Evolutionary conservation across 2,797 vertebrate genomes (phyloP).

Genomic region (Acipenser ruthenus): DNA sequence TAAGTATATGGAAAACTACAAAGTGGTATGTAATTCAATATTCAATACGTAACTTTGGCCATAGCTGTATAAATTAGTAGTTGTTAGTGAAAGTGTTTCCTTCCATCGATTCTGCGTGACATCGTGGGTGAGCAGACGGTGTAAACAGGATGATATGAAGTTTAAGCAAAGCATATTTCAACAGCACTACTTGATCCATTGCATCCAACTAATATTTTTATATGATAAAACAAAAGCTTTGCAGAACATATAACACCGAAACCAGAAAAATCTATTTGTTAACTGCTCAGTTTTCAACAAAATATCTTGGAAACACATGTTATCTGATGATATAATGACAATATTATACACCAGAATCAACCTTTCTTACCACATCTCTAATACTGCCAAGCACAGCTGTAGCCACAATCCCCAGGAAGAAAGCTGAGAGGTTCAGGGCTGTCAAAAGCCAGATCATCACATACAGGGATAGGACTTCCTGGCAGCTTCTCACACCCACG

Average conservation of each 20-base stretch:
- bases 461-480: constrained; percentile 52
- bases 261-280: constrained; percentile 3
- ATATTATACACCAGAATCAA: not conserved
- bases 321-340: not conserved
- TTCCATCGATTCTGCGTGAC: no score
- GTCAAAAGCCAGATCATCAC: constrained; percentile 49
- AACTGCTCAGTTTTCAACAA: not conserved
- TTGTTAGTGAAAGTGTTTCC: no score
- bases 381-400: constrained; percentile 56
- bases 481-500: constrained; percentile 55
- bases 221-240: no score
- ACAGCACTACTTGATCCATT: no score
- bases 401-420: constrained; percentile 49
- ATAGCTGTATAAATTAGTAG: no score
- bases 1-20: no score
- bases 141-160: no score
- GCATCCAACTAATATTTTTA: no score
- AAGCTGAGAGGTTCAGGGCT: constrained; percentile 47
- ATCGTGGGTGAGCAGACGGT: no score
- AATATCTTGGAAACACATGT: constrained; percentile 15
- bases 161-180: no score
- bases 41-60: no score
- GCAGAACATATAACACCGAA: not conserved
- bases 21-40: no score
- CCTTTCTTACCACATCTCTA: constrained; percentile 44